These are phyloP conservation scores for Diorhabda elongata DNA, from an alignment of 1,140 invertebrate species.

Conservation along the genomic window DNA sequence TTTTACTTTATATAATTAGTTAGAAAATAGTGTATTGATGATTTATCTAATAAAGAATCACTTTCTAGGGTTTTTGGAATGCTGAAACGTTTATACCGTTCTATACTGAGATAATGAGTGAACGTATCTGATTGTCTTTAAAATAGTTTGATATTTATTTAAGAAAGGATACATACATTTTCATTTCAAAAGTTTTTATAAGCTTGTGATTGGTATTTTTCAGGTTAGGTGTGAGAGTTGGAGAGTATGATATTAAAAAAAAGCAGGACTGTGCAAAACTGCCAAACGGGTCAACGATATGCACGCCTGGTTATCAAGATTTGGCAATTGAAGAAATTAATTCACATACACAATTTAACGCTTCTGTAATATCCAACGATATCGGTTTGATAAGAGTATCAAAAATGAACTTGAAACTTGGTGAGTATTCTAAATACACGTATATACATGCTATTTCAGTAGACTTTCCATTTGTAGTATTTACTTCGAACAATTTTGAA, in stretches of 20 bases:
- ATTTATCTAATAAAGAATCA: too few relatives aligned
- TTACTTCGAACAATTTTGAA: too few relatives aligned
- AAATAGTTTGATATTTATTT: too few relatives aligned
- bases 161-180: too few relatives aligned
- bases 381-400: conserved; percentile 59
- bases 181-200: too few relatives aligned
- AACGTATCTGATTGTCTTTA: too few relatives aligned
- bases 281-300: conserved; percentile 45
- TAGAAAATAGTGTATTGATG: too few relatives aligned
- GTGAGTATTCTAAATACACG: conserved; percentile 19
- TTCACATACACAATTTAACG: conserved; percentile 54
- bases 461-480: not conserved
- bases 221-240: conserved; percentile 55
- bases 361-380: conserved; percentile 52
- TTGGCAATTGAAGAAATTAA: conserved; percentile 53
- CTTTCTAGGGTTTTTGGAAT: too few relatives aligned
- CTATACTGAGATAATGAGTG: too few relatives aligned
- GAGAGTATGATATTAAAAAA: conserved; percentile 57
- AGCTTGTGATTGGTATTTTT: conserved; percentile 14
- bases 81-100: too few relatives aligned
- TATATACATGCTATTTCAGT: not conserved
- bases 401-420: conserved; percentile 23
- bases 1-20: too few relatives aligned
- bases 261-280: conserved; percentile 57
- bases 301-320: conserved; percentile 57